Conservation (phyloP, 2,888 invertebrate genomes). For the Octonoba sinensis region DNA sequence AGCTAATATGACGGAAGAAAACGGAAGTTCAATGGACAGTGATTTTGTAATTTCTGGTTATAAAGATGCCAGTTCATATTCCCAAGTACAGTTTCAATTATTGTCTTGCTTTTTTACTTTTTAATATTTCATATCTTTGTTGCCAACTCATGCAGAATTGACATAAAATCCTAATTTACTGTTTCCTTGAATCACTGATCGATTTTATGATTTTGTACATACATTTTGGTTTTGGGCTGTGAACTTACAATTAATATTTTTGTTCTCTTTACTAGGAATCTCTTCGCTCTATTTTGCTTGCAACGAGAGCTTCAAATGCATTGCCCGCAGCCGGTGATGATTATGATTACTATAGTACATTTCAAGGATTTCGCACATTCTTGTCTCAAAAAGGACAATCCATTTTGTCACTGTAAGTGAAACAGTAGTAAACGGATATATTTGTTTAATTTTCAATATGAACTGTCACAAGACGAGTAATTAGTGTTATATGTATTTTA, state of each 20-base stretch:
- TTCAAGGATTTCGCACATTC: slow-evolving; percentile 80
- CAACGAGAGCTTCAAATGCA: slow-evolving; percentile 80
- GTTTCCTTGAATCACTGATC: no score
- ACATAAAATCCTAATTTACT: no score
- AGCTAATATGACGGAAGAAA: slow-evolving; percentile 10
- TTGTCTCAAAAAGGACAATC: slow-evolving; percentile 78
- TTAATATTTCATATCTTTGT: no score
- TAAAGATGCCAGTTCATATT: slow-evolving; percentile 27
- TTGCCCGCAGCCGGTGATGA: slow-evolving; percentile 79
- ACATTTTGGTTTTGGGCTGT: no score
- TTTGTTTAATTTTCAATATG: no score
- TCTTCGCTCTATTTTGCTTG: slow-evolving; percentile 77
- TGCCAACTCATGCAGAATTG: no score
- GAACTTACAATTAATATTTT: no score
- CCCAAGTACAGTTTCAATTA: slow-evolving; percentile 13
- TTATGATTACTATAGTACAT: slow-evolving; percentile 82
- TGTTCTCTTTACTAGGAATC: slow-evolving; percentile 76
- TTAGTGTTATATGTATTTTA: no score
- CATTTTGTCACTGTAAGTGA: slow-evolving; percentile 75
- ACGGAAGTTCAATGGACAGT: not conserved
- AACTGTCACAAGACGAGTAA: no score
- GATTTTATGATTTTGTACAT: no score
- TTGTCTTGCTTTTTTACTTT: no score
- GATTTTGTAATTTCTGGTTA: slow-evolving; percentile 31
- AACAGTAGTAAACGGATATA: no score